Percentiles rank a stretch among this genome's conserved stretches.
These are phyloP conservation scores for Mionectes macconnelli DNA, from an alignment of 2,113 vertebrate genomes.

Conservation along the genomic window DNA sequence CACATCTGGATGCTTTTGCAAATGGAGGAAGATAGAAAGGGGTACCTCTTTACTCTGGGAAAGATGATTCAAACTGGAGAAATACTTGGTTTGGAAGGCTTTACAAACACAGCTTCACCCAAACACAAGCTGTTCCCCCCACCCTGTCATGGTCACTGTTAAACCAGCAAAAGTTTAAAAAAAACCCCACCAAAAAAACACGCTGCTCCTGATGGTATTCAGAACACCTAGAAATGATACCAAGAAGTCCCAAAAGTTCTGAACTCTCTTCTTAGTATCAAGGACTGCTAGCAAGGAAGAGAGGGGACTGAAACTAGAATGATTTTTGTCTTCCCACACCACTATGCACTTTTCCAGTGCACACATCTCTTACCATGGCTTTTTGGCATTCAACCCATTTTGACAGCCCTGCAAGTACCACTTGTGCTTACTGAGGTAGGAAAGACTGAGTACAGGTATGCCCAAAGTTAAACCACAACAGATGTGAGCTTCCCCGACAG, in stretches of 20 bases:
- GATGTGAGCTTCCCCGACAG: background rate
- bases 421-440: background rate
- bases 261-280: background rate
- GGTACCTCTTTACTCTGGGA: background rate
- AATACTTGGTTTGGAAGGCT: background rate
- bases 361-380: background rate
- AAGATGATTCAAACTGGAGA: background rate
- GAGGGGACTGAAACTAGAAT: background rate
- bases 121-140: background rate
- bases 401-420: background rate
- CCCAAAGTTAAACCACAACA: conserved; percentile 12
- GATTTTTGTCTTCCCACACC: background rate
- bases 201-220: background rate
- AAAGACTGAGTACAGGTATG: background rate
- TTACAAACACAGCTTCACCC: background rate
- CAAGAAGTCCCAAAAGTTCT: background rate
- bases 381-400: background rate
- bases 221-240: background rate
- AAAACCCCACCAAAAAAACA: background rate
- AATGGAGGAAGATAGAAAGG: background rate
- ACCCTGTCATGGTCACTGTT: background rate
- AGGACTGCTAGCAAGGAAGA: background rate
- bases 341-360: background rate
- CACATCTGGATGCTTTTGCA: background rate
- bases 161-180: background rate